phyloP scores from a whole-genome alignment of 2,113 vertebrate species.

The Hystrix brachyura region DNA sequence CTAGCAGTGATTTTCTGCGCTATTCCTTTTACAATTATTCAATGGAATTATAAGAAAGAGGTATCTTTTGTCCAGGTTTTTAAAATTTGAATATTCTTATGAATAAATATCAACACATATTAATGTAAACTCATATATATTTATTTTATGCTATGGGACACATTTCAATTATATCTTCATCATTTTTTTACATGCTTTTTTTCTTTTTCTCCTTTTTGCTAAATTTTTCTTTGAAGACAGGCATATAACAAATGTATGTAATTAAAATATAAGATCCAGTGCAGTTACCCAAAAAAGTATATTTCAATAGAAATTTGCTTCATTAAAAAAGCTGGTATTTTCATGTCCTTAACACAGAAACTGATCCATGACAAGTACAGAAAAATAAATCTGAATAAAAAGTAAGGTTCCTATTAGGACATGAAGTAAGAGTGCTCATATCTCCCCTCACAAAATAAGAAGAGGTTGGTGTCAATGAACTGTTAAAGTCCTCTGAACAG shows the following conservation, averaged over 20 bases:
- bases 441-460: not conserved
- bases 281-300: not conserved
- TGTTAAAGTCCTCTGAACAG: not conserved
- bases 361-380: not conserved
- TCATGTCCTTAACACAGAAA: not conserved
- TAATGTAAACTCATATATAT: not conserved
- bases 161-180: not conserved
- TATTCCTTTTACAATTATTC: not conserved
- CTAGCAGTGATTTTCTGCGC: not conserved
- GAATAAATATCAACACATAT: not conserved
- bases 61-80: not conserved
- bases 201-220: not conserved
- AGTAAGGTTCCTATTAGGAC: not conserved
- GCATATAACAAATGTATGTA: not conserved
- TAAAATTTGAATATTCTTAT: not conserved
- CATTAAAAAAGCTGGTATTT: not conserved
- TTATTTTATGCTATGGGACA: not conserved
- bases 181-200: not conserved
- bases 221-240: not conserved
- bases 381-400: not conserved
- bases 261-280: slow-evolving; percentile 13
- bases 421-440: not conserved
- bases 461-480: not conserved
- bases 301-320: not conserved
- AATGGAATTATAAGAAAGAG: not conserved